Base-by-base conservation (phyloP, 2,797 vertebrate genomes). In the Pipistrellus pipistrellus region DNA sequence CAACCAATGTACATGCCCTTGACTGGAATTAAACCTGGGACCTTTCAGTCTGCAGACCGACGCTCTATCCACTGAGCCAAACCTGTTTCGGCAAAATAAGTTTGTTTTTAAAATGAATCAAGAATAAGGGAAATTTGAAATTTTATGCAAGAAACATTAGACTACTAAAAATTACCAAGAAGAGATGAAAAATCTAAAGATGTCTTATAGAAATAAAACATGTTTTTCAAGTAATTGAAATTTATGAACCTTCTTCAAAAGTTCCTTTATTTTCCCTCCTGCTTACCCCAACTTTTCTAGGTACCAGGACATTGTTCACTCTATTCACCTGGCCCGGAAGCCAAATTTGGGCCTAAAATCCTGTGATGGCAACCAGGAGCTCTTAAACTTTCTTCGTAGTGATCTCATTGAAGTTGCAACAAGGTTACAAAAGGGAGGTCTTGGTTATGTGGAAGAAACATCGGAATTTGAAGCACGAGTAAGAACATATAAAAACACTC, bases 351-450 rank as follows among this genome's bases (percentile, higher is more conserved):
- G 99, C 82, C 98, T 99, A 76, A 99, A 99, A 95, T 98, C 97
- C 73, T 99, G 99, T 66, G 99, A 99, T 3, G 99, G 99, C 82
- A 98, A 98, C 87, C 97, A 98, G 93, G 99, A 99, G 77, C 98
- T 99, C 86, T 98, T 99, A 88, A 99, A 98, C 95, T 99, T 99
- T 97, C 97, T 99, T 96, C 98, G 99, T 35, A 99, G 99, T 59
- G 99, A 99, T 97, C 98, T 99, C 59, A 98, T 99, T 88, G 99
- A 99, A 96, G 98, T 99, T 7, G 99, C 99, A 13, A 99, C 99
- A 0, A 98, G 99, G 18, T 98, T 99, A 82, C 99, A 99, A 85
- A 99, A 99, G 89, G 99, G 99, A 77, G 99, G 99, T 20, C 98
- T 99, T 90, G 99, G 99, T 53, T 99, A 99, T 94, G 96, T 99